A percentile compares a stretch with the other conserved stretches of the same genome.
Evolutionary conservation across 2,113 vertebrate species (phyloP).

Genomic region (Megatriorchis doriae): DNA sequence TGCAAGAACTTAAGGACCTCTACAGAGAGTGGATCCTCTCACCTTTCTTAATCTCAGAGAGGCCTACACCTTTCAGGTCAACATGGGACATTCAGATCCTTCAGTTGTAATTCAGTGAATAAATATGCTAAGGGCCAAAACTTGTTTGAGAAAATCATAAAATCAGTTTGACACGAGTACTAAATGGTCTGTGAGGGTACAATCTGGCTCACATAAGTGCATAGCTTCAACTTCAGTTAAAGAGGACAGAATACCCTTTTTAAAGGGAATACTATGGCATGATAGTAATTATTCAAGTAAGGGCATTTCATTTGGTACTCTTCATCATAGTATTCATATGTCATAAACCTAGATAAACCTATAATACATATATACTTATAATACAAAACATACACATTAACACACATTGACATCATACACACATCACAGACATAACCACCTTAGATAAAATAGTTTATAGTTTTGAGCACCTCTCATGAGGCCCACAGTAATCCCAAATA

Average conservation of each 20-base stretch:
- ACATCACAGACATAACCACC: not conserved
- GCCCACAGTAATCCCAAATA: not conserved
- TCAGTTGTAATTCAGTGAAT: not conserved
- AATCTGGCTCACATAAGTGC: not conserved
- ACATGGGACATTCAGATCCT: not conserved
- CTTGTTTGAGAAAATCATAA: not conserved
- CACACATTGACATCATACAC: not conserved
- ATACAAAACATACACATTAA: not conserved
- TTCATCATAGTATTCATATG: not conserved
- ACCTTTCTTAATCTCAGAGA: not conserved
- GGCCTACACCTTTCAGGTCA: not conserved
- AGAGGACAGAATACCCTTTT: not conserved
- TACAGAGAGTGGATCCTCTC: not conserved
- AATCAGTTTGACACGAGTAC: not conserved
- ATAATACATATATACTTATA: not conserved
- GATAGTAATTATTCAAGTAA: not conserved
- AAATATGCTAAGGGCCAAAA: not conserved
- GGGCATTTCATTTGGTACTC: not conserved
- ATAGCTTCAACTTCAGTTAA: not conserved
- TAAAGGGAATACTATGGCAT: not conserved
- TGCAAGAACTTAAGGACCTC: not conserved
- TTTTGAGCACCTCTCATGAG: not conserved
- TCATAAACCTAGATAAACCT: not conserved
- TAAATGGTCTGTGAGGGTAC: not conserved
- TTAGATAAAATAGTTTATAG: not conserved